Evolutionary conservation across 1,140 invertebrate genomes (phyloP).

Genomic region (Gryllus bimaculatus): DNA sequence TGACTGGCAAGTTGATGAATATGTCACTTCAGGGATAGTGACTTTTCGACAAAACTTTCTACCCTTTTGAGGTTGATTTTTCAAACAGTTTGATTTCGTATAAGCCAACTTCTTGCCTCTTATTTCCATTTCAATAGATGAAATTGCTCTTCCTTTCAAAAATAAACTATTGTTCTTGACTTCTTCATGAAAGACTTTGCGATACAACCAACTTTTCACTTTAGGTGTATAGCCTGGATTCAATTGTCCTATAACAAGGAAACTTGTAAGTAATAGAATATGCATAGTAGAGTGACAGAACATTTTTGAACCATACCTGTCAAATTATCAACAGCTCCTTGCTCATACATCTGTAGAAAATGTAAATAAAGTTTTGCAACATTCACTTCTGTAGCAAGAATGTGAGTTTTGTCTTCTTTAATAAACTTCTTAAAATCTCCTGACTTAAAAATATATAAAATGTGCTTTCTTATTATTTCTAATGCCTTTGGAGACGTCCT

Average conservation of each 20-base stretch:
- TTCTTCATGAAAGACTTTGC: slow-evolving; percentile 20
- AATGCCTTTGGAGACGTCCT: slow-evolving; percentile 40
- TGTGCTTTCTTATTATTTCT: slow-evolving; percentile 45
- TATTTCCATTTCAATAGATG: neutral
- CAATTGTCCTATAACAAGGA: slow-evolving; percentile 1
- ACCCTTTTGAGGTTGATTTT: neutral
- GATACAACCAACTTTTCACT: slow-evolving; percentile 18
- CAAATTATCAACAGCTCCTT: slow-evolving; percentile 9
- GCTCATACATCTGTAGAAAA: slow-evolving; percentile 16
- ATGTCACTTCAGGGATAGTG: no score
- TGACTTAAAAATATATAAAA: slow-evolving; percentile 43
- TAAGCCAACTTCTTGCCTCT: neutral
- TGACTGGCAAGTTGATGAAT: no score
- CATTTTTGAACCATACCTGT: neutral
- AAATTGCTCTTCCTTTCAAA: neutral
- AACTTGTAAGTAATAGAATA: no score
- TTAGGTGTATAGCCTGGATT: slow-evolving; percentile 14
- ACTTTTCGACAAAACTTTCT: no score
- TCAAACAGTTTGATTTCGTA: neutral
- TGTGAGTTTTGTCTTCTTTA: slow-evolving; percentile 35
- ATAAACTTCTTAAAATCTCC: slow-evolving; percentile 41
- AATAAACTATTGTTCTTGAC: slow-evolving; percentile 7
- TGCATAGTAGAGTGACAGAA: no score
- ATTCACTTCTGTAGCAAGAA: slow-evolving; percentile 15
- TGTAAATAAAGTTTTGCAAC: slow-evolving; percentile 17